Evolutionary conservation across 92 coral and sea anemone species (phyloP).

Genomic region (Parazoanthus swiftii): DNA sequence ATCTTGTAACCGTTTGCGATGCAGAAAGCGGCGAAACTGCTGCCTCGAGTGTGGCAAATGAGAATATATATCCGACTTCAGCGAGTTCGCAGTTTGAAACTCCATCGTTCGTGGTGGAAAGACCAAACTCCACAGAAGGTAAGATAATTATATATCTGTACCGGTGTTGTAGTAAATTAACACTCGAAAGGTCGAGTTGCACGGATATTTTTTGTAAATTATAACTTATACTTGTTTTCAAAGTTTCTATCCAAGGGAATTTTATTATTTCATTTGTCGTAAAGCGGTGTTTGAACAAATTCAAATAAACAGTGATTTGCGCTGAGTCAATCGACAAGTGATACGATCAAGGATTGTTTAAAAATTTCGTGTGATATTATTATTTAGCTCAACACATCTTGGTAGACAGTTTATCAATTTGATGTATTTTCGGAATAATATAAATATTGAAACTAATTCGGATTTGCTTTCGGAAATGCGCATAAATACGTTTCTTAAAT

Average conservation of each 20-base stretch:
- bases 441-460: too few species aligned
- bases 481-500: too few species aligned
- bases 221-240: not conserved
- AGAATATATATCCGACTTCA: slow-evolving; percentile 2
- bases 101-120: not conserved
- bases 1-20: not conserved
- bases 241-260: too few species aligned
- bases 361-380: too few species aligned
- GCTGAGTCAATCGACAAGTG: too few species aligned
- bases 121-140: not conserved
- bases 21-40: not conserved
- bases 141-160: not conserved
- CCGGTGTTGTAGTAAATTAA: not conserved
- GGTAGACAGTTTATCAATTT: too few species aligned
- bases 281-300: not conserved
- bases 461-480: too few species aligned
- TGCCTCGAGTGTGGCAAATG: not conserved
- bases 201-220: not conserved
- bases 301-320: too few species aligned
- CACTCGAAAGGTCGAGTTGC: not conserved
- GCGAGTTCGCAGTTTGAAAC: not conserved
- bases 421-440: too few species aligned
- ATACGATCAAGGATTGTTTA: too few species aligned
- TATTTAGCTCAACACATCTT: too few species aligned
- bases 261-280: not conserved